Evolutionary conservation across 2,113 vertebrate genomes (phyloP).

Genomic region (Saccopteryx leptura): DNA sequence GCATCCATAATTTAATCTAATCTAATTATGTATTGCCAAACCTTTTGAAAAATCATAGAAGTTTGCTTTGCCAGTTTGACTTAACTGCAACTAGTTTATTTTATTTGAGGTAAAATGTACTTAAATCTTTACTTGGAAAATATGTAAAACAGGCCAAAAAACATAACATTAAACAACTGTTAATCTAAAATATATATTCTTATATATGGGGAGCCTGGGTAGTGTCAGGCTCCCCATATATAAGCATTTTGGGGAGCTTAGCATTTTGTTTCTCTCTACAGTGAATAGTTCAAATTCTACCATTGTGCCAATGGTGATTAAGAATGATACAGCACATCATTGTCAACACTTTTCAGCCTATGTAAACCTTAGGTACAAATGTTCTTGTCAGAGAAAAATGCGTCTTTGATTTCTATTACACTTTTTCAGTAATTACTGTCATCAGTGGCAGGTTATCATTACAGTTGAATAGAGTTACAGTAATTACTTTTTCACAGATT

Average conservation of each 20-base stretch:
- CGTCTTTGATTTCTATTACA: slow-evolving; percentile 92
- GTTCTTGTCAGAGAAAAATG: slow-evolving; percentile 93
- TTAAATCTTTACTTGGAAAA: slow-evolving; percentile 67
- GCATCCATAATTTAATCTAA: slow-evolving; percentile 12
- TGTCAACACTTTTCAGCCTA: slow-evolving; percentile 92
- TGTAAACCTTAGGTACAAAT: slow-evolving; percentile 91
- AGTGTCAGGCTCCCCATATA: no score
- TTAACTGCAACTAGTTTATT: slow-evolving; percentile 25
- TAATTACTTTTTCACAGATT: slow-evolving; percentile 94
- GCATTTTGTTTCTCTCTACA: slow-evolving; percentile 86
- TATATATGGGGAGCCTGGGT: slow-evolving; percentile 77
- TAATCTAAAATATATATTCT: slow-evolving; percentile 75
- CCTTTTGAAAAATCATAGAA: slow-evolving; percentile 58
- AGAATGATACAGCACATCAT: slow-evolving; percentile 93
- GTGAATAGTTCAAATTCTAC: slow-evolving; percentile 85
- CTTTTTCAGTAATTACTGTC: slow-evolving; percentile 92
- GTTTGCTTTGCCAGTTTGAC: slow-evolving; percentile 31
- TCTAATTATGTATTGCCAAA: slow-evolving; percentile 38
- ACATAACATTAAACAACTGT: slow-evolving; percentile 74
- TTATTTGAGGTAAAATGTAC: slow-evolving; percentile 63
- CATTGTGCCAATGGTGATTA: slow-evolving; percentile 89
- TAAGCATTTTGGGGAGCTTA: no score
- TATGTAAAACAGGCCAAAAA: slow-evolving; percentile 72
- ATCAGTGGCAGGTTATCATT: slow-evolving; percentile 95
- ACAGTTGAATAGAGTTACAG: slow-evolving; percentile 93